Percentiles rank a stretch among this genome's conserved stretches.
phyloP scores from a whole-genome alignment of 2,113 vertebrate species.

The Callipepla californica region DNA sequence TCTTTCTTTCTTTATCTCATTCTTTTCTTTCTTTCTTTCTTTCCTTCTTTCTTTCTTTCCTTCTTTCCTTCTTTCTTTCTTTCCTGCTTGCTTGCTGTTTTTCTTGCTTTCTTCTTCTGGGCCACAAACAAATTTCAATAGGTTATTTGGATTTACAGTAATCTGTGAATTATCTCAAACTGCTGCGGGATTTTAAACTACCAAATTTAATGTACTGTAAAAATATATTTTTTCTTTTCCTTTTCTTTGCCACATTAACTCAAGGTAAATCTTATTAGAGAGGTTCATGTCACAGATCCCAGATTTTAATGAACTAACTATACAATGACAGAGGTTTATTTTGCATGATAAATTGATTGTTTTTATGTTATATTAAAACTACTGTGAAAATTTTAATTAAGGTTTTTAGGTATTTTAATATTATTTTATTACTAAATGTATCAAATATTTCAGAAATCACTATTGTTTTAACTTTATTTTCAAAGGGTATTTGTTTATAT shows the following conservation, averaged over 20 bases:
- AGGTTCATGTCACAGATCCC: not conserved
- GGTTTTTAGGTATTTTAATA: not conserved
- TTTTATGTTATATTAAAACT: not conserved
- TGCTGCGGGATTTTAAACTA: not conserved
- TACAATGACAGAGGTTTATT: not conserved
- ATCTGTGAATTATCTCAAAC: not conserved
- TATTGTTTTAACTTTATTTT: not conserved
- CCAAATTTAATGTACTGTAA: not conserved
- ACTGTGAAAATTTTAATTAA: not conserved
- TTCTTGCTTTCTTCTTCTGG: too few relatives aligned
- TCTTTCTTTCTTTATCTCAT: too few relatives aligned
- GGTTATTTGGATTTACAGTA: not conserved
- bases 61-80: not conserved
- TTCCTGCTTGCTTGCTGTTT: too few relatives aligned
- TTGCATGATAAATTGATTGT: not conserved
- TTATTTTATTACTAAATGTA: not conserved
- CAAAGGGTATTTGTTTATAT: not conserved
- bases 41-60: too few relatives aligned
- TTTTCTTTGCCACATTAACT: not conserved
- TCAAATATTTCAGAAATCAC: not conserved
- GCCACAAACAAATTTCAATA: not conserved
- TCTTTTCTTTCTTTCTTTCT: too few relatives aligned
- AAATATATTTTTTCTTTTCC: too few relatives aligned
- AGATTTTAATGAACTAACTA: not conserved
- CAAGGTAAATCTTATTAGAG: not conserved